These are phyloP conservation scores for Bubalus kerabau DNA, from an alignment of 2,113 vertebrate genomes.

Conservation along the genomic window DNA sequence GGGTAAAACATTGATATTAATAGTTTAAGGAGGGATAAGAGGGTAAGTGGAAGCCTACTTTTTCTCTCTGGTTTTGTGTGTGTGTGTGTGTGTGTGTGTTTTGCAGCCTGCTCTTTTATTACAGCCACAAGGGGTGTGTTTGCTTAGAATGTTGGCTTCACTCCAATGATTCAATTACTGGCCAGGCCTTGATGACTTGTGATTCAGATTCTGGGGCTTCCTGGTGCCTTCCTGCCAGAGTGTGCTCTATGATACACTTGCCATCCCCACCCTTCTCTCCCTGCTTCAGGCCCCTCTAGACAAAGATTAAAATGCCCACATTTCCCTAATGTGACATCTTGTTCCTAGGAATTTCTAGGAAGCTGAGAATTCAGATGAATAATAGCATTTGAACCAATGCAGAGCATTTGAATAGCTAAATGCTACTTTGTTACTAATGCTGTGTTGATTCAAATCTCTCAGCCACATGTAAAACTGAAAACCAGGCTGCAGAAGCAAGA, in stretches of 20 bases:
- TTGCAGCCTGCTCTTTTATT: neutral
- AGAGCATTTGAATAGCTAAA: neutral
- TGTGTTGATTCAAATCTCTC: neutral
- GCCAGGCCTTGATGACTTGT: neutral
- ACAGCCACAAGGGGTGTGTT: constrained; percentile 11
- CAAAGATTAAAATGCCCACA: neutral
- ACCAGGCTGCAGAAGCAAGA: neutral
- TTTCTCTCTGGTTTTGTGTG: too few relatives aligned
- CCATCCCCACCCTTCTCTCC: neutral
- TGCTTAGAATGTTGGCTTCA: neutral
- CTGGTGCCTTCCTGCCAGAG: neutral
- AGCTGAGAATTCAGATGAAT: neutral
- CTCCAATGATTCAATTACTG: constrained; percentile 7
- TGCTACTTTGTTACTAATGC: neutral
- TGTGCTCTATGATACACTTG: neutral
- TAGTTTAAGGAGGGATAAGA: neutral
- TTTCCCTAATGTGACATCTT: neutral
- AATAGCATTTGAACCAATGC: neutral
- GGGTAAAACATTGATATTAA: neutral
- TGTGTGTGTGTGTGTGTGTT: too few relatives aligned
- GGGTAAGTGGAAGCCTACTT: neutral
- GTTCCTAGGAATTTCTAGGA: constrained; percentile 32
- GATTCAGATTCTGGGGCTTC: neutral
- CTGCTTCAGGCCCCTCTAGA: neutral
- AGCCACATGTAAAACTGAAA: neutral